Base-by-base conservation (phyloP, 2,797 vertebrate species). In the Etheostoma perlongum region DNA sequence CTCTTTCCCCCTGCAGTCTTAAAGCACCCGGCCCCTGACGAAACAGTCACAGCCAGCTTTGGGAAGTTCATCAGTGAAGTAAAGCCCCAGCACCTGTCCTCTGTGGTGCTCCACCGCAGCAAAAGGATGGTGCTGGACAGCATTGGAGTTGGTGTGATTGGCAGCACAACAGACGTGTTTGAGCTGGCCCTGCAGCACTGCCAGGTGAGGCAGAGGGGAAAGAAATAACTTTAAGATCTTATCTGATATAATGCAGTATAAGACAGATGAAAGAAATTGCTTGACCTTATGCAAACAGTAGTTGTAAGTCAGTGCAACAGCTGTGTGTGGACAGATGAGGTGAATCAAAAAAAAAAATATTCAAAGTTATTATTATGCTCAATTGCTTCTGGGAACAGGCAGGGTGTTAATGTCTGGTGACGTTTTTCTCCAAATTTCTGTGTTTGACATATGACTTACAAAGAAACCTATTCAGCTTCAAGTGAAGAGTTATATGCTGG, bases 71-170 rank as follows among this genome's bases (percentile, higher is more conserved):
- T 98, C 90, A 91, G 92, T 0, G 91, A 88, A 0, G 86, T 94
- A 0, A 90, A 76, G 44, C 93, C 95, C 0, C 91, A 93, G 60
- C 95, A 95, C 30, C 84, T 97, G 77, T 94, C 96, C 4, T 82
- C 94, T 0, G 80, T 83, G 0, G 94, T 96, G 71, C 76, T 95
- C 18, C 92, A 93, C n/a, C 93, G 96, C 47, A 97, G 97, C 85
- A 97, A 97, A 81, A 95, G 97, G 62, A 98, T 97, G 97, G 94
- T 97, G 82, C 91, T 97, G 6, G 97, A 98, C 93, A 97, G 91
- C 93, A 93, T 97, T 0, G 97, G 97, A 0, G 97, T 97, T 2
- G 96, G 96, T 42, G 90, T 98, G 0, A 85, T 97, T 60, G 97
- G 97, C 61, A 97, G 95, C 93, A 97, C 94, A 0, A 97, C 96